Conservation (phyloP, 2,797 vertebrate species). For the Synaphobranchus kaupii region DNA sequence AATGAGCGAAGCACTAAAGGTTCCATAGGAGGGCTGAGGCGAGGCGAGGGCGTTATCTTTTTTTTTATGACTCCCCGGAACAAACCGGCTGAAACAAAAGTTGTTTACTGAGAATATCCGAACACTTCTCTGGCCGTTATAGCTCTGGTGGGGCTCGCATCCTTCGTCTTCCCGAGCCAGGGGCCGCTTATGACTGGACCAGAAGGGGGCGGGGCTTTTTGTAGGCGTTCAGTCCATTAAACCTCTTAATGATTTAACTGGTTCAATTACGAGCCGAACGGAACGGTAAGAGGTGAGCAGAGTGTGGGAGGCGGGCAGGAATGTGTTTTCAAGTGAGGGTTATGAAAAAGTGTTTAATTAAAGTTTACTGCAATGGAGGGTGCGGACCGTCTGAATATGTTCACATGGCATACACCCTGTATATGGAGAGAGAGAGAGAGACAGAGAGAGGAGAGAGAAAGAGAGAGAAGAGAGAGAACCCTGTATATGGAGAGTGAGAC, state of each 20-base stretch:
- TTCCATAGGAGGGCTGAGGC: neutral
- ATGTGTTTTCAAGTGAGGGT: too few relatives aligned
- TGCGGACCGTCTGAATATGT: too few relatives aligned
- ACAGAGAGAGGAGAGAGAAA: neutral
- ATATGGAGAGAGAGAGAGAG: too few relatives aligned
- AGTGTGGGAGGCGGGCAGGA: neutral
- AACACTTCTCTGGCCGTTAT: neutral
- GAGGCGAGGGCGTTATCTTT: neutral
- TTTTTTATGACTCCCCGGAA: neutral
- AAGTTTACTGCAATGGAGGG: too few relatives aligned
- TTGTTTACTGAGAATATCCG: neutral
- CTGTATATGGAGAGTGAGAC: neutral
- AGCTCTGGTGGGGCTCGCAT: neutral
- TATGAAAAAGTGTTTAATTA: neutral
- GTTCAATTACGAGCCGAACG: neutral
- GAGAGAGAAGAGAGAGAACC: constrained; percentile 22
- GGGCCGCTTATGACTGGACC: too few relatives aligned
- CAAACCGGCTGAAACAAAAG: neutral
- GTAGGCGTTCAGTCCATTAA: neutral
- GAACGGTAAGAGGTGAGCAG: neutral
- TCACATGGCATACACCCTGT: too few relatives aligned
- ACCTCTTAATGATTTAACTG: neutral
- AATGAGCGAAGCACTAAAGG: neutral
- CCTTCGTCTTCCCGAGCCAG: too few relatives aligned
- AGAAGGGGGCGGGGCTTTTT: too few relatives aligned